Evolutionary conservation across 2,888 invertebrate genomes (phyloP), one percentile per base, ranked within the genome.

Genomic region (Sericinus montela): DNA sequence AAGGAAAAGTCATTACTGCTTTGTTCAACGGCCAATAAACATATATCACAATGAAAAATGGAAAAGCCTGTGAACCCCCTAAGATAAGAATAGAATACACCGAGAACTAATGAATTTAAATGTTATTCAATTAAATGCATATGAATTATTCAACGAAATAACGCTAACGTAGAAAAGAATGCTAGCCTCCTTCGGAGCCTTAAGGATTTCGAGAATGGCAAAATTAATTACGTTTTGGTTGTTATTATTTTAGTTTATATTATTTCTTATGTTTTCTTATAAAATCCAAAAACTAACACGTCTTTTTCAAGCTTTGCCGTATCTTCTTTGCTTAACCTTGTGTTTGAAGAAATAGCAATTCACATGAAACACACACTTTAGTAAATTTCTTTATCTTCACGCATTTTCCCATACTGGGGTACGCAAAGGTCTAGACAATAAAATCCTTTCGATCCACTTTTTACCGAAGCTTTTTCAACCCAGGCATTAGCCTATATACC

Each of bases 81-180:
- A 34, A 53, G 52, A 55, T 55, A 61, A 59, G 54, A 32, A 44
- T 25, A 38, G 30, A 55, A 51, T 53, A 51, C 60, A 63, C 59
- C 32, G 40, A 46, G 54, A 50, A 66, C 67, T 80, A 80, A 84
- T 84, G 72, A 82, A 84, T 84, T 83, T 80, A 79, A 83, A 84
- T 83, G 75, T 69, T 72, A 82, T 82, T 81, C 82, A 82, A 82
- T 84, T 79, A 80, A 80, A 80, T 80, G 79, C 81, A 78, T 74
- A 84, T 84, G 81, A 82, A 85, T 85, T 65, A 85, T 84, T 83
- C 83, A 83, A 67, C 61, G 73, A 74, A 72, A 75, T 6, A 70
- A 80, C 76, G 74, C 72, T 75, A 78, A 80, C 77, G 76, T 67
- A 63, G 67, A 70, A 80, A 83, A 83, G 76, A 82, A 84, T 77